Evolutionary conservation across 2,888 invertebrate species (phyloP).

Genomic region (Pedicia rivosa): DNA sequence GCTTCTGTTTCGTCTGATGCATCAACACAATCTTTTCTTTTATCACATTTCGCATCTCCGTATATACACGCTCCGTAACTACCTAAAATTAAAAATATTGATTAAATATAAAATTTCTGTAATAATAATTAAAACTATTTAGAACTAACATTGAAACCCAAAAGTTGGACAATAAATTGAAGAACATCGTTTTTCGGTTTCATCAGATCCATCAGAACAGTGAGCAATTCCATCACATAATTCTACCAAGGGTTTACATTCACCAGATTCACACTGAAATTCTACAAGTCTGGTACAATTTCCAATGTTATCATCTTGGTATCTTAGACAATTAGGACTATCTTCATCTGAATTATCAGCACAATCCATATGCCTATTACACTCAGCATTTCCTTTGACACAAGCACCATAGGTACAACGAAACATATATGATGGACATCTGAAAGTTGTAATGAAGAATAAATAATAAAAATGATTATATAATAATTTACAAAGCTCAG

Average conservation of each 20-base stretch:
- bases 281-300: slow-evolving; percentile 9
- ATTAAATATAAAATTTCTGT: too few relatives aligned
- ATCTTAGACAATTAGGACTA: slow-evolving; percentile 5
- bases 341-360: slow-evolving; percentile 10
- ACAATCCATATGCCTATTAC: slow-evolving; percentile 18
- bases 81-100: too few relatives aligned
- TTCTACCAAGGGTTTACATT: slow-evolving; percentile 13
- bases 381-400: slow-evolving; percentile 36
- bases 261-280: slow-evolving; percentile 13
- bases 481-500: too few relatives aligned
- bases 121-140: too few relatives aligned
- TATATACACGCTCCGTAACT: slow-evolving; percentile 46
- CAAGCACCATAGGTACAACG: slow-evolving; percentile 46
- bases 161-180: slow-evolving; percentile 14
- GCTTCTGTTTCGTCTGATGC: slow-evolving; percentile 9
- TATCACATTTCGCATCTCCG: slow-evolving; percentile 33
- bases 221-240: slow-evolving; percentile 27
- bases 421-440: slow-evolving; percentile 37
- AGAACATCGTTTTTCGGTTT: slow-evolving; percentile 14
- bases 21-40: slow-evolving; percentile 11
- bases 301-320: slow-evolving; percentile 4
- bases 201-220: slow-evolving; percentile 18
- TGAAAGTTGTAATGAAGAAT: too few relatives aligned
- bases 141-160: slow-evolving; percentile 18
- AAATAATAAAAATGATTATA: too few relatives aligned